Conservation (phyloP, 2,797 vertebrate genomes). For the Melopsittacus undulatus region DNA sequence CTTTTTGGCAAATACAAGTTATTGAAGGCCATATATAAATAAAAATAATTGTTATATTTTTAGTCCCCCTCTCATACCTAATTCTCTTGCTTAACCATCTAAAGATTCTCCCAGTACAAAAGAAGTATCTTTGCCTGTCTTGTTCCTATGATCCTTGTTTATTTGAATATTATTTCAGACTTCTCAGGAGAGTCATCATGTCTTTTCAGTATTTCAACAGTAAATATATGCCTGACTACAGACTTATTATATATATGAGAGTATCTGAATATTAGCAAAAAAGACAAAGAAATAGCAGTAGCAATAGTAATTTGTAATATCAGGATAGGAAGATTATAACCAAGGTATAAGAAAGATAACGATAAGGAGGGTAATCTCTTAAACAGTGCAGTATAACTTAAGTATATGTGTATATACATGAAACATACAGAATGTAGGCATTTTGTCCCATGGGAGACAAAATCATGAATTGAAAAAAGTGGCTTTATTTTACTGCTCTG, state of each 20-base stretch:
- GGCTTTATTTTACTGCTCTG: background rate
- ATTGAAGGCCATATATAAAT: conserved; percentile 5
- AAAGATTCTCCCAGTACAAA: background rate
- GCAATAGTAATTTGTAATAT: background rate
- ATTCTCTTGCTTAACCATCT: background rate
- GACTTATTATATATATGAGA: background rate
- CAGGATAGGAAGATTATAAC: background rate
- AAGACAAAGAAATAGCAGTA: background rate
- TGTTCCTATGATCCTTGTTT: background rate
- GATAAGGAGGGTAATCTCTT: background rate
- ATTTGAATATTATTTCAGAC: background rate
- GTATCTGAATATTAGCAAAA: background rate
- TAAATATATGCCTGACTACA: background rate
- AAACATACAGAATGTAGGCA: background rate
- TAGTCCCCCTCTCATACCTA: background rate
- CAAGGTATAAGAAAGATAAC: background rate
- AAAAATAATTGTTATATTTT: conserved; percentile 1
- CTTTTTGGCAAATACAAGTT: background rate
- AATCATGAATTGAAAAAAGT: background rate
- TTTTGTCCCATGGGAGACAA: background rate
- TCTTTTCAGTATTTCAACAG: background rate
- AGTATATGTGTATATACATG: background rate
- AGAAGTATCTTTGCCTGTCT: background rate
- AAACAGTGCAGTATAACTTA: background rate
- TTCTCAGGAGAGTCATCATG: background rate